phyloP scores from a whole-genome alignment of 2,797 vertebrate genomes.

The Crypturellus tataupa region DNA sequence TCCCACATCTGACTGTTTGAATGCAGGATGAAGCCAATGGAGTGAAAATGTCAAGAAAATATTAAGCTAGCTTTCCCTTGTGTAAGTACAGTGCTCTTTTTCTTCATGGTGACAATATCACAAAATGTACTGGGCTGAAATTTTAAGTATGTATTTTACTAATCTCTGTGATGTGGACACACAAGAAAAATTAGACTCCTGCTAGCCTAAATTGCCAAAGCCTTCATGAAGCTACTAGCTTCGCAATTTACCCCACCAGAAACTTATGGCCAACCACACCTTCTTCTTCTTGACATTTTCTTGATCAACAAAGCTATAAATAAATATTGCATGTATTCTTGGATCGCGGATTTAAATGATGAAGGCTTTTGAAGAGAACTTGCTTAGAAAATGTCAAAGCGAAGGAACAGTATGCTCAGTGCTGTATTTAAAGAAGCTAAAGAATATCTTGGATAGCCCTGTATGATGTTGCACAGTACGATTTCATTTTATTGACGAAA shows the following conservation, averaged over 20 bases:
- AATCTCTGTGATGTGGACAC: not conserved
- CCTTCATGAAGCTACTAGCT: conserved; percentile 27
- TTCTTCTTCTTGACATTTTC: conserved; percentile 26
- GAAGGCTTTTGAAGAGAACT: conserved; percentile 9
- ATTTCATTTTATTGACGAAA: conserved; percentile 31
- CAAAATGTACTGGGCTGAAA: not conserved
- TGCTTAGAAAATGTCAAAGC: conserved; percentile 26
- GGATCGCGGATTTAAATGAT: conserved; percentile 7
- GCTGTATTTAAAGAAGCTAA: conserved; percentile 33
- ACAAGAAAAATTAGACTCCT: not conserved
- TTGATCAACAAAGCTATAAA: conserved; percentile 38
- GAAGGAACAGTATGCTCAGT: not conserved
- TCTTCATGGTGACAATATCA: not conserved
- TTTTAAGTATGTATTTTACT: not conserved
- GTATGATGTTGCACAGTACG: not conserved
- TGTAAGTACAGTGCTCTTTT: not conserved
- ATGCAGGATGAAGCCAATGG: not conserved
- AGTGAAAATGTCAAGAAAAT: not conserved
- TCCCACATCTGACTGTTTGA: not conserved
- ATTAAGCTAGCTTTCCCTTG: not conserved
- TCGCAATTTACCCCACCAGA: not conserved
- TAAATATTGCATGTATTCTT: conserved; percentile 26
- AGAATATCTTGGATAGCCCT: not conserved
- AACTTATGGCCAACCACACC: not conserved
- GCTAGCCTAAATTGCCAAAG: not conserved